Conservation (phyloP, 2,113 vertebrate species). For the Benitochromis conjunctus region DNA sequence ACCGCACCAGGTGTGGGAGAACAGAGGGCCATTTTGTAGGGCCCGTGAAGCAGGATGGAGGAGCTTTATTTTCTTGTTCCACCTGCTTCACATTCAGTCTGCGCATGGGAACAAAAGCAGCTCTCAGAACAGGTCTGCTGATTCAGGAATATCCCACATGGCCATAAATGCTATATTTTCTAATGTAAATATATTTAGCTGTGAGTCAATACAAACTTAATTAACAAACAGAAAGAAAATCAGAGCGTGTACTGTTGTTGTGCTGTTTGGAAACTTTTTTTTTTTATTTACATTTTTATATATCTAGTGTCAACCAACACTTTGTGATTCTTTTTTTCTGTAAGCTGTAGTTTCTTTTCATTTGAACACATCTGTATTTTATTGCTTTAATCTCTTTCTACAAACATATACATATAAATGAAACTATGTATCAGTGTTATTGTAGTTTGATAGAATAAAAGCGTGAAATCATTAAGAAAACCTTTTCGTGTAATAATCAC, state of each 20-base stretch:
- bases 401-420: neutral
- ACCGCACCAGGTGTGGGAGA: conserved; percentile 20
- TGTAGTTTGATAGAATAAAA: conserved; percentile 14
- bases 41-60: neutral
- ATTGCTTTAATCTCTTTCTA: neutral
- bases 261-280: conserved; percentile 20
- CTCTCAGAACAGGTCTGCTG: conserved; percentile 5
- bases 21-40: conserved; percentile 34
- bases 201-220: conserved; percentile 2
- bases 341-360: conserved; percentile 14
- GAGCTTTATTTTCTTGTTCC: neutral
- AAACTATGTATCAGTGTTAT: conserved; percentile 28
- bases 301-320: conserved; percentile 25
- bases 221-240: conserved; percentile 12
- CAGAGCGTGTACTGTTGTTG: neutral
- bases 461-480: conserved; percentile 43
- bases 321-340: conserved; percentile 8
- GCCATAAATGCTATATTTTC: conserved; percentile 20
- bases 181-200: conserved; percentile 28
- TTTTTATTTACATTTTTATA: conserved; percentile 55
- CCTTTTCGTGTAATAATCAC: conserved; percentile 40
- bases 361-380: conserved; percentile 19
- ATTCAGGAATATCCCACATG: conserved; percentile 51
- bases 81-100: neutral
- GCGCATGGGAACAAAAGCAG: neutral